Evolutionary conservation across 2,888 invertebrate species (phyloP), one percentile per base, ranked within the genome.

Genomic region (Rhamnusium bicolor): DNA sequence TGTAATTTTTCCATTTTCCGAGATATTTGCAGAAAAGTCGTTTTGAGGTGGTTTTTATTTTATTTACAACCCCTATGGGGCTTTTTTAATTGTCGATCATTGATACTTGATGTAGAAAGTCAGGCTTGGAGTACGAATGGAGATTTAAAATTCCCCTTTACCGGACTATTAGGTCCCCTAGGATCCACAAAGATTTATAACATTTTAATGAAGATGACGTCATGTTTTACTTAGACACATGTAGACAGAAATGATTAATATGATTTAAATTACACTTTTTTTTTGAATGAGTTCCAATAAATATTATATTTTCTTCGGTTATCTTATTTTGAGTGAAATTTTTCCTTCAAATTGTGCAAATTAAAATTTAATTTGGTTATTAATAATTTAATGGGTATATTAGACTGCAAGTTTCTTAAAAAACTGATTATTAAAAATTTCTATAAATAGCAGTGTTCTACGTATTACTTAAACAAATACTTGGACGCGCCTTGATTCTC

Each of bases 401-500:
- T 58, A 32, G 18, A 58, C 18, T 58, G 58, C 58, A 58, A 0
- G 32, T 40, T 40, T 40, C 3, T 51, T 16, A 51, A 51, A 18
- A 19, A 51, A 18, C 16, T 32, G 46, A 21, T 46, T 61, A 46
- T 61, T 46, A 61, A 46, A 58, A 21, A 19, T 61, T 21, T 40
- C 61, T 61, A 61, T 61, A 40, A 46, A 61, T 61, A 61, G 61
- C 61, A 40, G 32, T 54, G 46, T 67, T 67, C 67, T 56, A 67
- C 67, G 67, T 67, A 54, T 56, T 54, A 65, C 46, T 56, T 56
- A 46, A 46, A 66, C 27, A 32, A 67, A 56, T 53, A 67, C 67
- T 56, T 19, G 51, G 56, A 56, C 67, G 67, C 67, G 46, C 67
- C 67, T 67, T 67, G 54, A 32, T 56, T 67, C 67, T 67, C 24